Base-by-base conservation (phyloP, 2,113 vertebrate species). In the Carassius gibelio region DNA sequence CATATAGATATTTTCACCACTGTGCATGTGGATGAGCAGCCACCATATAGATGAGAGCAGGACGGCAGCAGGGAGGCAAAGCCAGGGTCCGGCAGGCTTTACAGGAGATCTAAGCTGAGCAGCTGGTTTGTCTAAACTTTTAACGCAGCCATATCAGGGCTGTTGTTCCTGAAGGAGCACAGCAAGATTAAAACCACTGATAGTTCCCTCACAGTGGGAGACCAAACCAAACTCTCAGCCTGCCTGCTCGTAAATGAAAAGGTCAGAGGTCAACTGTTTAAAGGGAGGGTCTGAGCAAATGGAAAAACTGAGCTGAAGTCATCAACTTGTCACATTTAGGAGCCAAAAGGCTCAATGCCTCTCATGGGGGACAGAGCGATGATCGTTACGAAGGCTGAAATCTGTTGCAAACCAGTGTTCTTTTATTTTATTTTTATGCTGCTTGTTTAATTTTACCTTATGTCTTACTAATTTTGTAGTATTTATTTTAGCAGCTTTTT, bases 241-340 rank as follows among this genome's bases (percentile, higher is more conserved):
- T 36, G 52, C 55, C 81, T 42, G 78, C 55, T 26, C 15, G 14
- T 81, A 81, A 82, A 81, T 75, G 42, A 88, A 57, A 59, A 72
- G 85, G 87, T 87, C 81, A 79, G 30, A 87, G 59, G 66, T 82
- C 52, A 42, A 75, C 34, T 34, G 45, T 61, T 75, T 87, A 84
- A 38, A 69, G 38, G 50, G 85, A 80, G 68, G 69, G 61, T 7
- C 19, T 75, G 57, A 81, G 75, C 55, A 68, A 85, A 72, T 91
- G 89, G 83, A 89, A 90, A 93, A 89, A 81, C 36, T 86, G 86
- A 89, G 86, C 79, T 83, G 50, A 75, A 75, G 50, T 15, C 68
- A 68, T 83, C 75, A 42, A n/a, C 50, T 85, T 71, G 72, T 83
- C 76, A 79, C 87, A 80, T 42, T 36, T 64, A 77, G 52, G 62